phyloP scores from a whole-genome alignment of 1,140 invertebrate genomes.

The Trichonephila inaurata region DNA sequence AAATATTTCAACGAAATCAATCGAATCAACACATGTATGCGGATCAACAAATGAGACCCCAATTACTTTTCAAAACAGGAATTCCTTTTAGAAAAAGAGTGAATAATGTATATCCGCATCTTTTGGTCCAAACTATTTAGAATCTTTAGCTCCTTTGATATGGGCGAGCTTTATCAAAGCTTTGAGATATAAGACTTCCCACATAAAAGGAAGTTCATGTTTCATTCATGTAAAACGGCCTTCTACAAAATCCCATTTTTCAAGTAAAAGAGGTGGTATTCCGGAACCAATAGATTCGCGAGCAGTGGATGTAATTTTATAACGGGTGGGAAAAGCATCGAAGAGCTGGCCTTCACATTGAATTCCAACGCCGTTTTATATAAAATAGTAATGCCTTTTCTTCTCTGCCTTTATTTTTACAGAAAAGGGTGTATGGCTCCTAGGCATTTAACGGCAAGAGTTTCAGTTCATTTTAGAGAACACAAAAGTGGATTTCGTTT shows the following conservation, averaged over 20 bases:
- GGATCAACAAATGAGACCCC: too few species aligned
- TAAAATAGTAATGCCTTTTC: background rate
- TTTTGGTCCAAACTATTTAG: slow-evolving; percentile 6
- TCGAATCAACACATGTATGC: too few species aligned
- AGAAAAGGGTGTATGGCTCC: too few species aligned
- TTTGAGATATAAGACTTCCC: slow-evolving; percentile 23
- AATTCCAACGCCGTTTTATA: background rate
- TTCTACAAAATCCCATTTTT: slow-evolving; percentile 65
- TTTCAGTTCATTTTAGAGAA: too few species aligned
- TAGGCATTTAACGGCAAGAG: too few species aligned
- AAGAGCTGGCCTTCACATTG: background rate
- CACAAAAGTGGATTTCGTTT: too few species aligned
- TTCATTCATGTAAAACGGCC: slow-evolving; percentile 69
- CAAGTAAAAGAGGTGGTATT: slow-evolving; percentile 28
- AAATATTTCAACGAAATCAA: too few species aligned
- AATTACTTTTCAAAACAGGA: too few species aligned
- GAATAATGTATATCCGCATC: background rate
- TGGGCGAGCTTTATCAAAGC: slow-evolving; percentile 49
- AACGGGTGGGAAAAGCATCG: background rate
- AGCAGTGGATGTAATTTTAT: slow-evolving; percentile 2
- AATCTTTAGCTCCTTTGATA: slow-evolving; percentile 13
- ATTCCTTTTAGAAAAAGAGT: too few species aligned
- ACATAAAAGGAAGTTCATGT: slow-evolving; percentile 56
- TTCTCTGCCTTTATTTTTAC: background rate
- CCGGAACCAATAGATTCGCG: slow-evolving; percentile 15